Evolutionary conservation across 2,797 vertebrate genomes (phyloP), one percentile per base, ranked within the genome.

Genomic region (Galagoides demidoff): DNA sequence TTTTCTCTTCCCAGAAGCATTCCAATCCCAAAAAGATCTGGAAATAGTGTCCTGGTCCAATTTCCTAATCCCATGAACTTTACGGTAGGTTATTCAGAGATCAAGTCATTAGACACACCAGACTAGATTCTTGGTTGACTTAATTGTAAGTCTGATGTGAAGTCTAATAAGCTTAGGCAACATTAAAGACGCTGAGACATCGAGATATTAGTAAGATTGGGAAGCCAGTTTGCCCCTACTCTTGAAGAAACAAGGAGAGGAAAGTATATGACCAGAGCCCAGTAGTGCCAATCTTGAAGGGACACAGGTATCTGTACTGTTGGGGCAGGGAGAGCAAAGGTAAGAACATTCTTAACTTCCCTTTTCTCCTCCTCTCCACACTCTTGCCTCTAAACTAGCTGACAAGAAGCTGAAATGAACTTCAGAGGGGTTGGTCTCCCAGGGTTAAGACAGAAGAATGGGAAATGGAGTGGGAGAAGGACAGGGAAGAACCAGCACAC

Each of bases 31-130:
- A 92, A 66, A 84, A 39, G 25, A 23, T 74, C 82, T 95, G 85
- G 55, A 86, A 96, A 92, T 59, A 82, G 27, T 68, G 34, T 90
- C 64, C 49, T 78, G 84, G 59, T 70, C 52, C 94, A 96, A 7
- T 55, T 96, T 86, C 39, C 85, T 92, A 83, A 74, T 29, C 70
- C 64, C 34, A 14, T 43, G 77, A 81, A 82, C 63, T 70, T 78
- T 71, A 71, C 22, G 64, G 27, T 37, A 61, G 61, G 76, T 89
- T 92, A 77, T 84, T 23, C 49, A 64, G 82, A 81, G 66, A 94
- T 52, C 73, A 85, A 85, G 55, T 66, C 34, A 29, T 88, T 85
- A 83, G 22, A 95, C 64, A 76, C 20, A 29, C 55, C 78, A 77
- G 31, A n/a, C 59, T 89, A 39, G 34, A 83, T 45, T 88, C 78